phyloP scores from a whole-genome alignment of 2,888 invertebrate species.

The Drosophila testacea region DNA sequence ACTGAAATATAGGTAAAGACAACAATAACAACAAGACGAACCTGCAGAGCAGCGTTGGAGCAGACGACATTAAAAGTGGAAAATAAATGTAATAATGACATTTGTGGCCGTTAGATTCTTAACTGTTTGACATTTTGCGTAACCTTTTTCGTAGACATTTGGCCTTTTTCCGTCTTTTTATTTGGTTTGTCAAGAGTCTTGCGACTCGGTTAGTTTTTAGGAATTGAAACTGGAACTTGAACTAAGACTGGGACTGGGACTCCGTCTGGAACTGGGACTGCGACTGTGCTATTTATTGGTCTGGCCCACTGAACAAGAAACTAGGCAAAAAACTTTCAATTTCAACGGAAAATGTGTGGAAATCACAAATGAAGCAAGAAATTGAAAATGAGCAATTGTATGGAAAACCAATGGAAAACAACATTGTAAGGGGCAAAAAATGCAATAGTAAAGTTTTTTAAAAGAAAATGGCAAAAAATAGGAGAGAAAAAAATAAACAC shows the following conservation, averaged over 20 bases:
- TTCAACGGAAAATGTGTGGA: slow-evolving; percentile 59
- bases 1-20: slow-evolving; percentile 37
- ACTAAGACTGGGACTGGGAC: slow-evolving; percentile 6
- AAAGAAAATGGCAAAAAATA: neutral
- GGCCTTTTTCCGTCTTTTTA: slow-evolving; percentile 55
- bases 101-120: slow-evolving; percentile 83
- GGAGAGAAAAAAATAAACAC: neutral
- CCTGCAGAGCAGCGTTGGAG: slow-evolving; percentile 16
- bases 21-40: slow-evolving; percentile 12
- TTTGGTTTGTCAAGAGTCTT: slow-evolving; percentile 31
- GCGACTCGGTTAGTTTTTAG: slow-evolving; percentile 23
- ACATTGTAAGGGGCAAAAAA: slow-evolving; percentile 17
- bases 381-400: slow-evolving; percentile 37
- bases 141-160: slow-evolving; percentile 82
- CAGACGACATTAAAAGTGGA: slow-evolving; percentile 77
- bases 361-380: slow-evolving; percentile 54
- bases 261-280: slow-evolving; percentile 13
- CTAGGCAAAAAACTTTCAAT: slow-evolving; percentile 62
- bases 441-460: slow-evolving; percentile 12
- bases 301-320: slow-evolving; percentile 29
- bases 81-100: slow-evolving; percentile 82
- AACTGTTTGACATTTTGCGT: slow-evolving; percentile 84
- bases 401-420: slow-evolving; percentile 10
- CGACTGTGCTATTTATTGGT: slow-evolving; percentile 37
- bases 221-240: slow-evolving; percentile 22